Evolutionary conservation across 2,888 invertebrate species (phyloP), one percentile per base, ranked within the genome.

Genomic region (Volucella inanis): DNA sequence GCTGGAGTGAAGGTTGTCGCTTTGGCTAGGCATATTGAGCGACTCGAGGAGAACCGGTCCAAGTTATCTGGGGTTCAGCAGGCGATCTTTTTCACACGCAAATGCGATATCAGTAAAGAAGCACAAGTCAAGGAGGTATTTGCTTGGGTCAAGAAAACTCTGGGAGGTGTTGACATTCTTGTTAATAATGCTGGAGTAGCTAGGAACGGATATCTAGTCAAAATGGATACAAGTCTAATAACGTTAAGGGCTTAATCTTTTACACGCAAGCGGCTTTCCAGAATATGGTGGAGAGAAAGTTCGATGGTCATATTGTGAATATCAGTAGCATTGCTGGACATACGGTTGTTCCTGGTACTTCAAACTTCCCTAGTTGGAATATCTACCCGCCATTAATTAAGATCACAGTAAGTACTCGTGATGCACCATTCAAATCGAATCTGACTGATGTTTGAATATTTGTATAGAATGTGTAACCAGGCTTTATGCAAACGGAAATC

Each of bases 171-270:
- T 12, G 93, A 94, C 88, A 91, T 94, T 1, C 91, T 94, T 52
- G 88, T 94, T 4, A 94, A 94, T 88, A 94, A 93, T 87, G 94
- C 94, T 2, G 94, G 93, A 1, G 87, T 93, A 3, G 45, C 62
- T 22, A 57, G 68, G 11, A 18, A 14, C 3, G 85, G 87, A 8
- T 52, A 65, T 50, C 15, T 87, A 49, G 22, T 77, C 1, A 43
- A 72, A 8, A 74, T 72, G 67, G 59, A 82, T 12, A 74, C 65
- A 12, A 59, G 45, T 8, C 59, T 62, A 9, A 74, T 87, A 8
- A 93, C 87, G 65, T 92, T 0, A 91, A 89, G 54, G 93, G 91
- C 0, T 79, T 91, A 9, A 87, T 92, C 0, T 74, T 91, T 67
- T 93, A 93, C 87, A 89, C 92, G 0, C 90, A 92, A 0, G 90